phyloP scores from a whole-genome alignment of 2,797 vertebrate genomes.

The Pipistrellus kuhlii region DNA sequence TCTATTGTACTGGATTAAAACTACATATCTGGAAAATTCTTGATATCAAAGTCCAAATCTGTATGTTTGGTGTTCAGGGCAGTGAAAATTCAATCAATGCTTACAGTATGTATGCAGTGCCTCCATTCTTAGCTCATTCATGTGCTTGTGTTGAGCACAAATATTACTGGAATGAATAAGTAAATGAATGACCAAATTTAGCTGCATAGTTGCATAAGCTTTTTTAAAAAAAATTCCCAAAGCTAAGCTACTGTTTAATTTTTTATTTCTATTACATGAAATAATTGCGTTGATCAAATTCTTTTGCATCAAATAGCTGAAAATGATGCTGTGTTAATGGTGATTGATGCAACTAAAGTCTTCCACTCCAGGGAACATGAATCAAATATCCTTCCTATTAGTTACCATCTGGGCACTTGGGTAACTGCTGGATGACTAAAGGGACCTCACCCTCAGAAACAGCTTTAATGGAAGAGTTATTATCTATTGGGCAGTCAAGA shows the following conservation, averaged over 20 bases:
- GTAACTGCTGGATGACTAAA: constrained; percentile 17
- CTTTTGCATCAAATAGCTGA: constrained; percentile 49
- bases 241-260: constrained; percentile 39
- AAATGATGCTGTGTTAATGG: constrained; percentile 29
- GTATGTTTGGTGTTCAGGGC: not conserved
- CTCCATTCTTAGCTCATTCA: not conserved
- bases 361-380: constrained; percentile 16
- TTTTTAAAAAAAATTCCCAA: not conserved
- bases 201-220: not conserved
- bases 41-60: not conserved
- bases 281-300: constrained; percentile 64
- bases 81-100: not conserved
- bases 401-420: constrained; percentile 28
- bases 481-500: not conserved
- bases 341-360: constrained; percentile 39
- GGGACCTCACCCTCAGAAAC: not conserved
- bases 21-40: constrained; percentile 6
- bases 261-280: constrained; percentile 50
- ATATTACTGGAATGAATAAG: constrained; percentile 49
- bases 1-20: not conserved
- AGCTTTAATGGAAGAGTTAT: not conserved
- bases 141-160: not conserved
- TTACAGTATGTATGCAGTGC: not conserved
- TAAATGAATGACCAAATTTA: constrained; percentile 43
- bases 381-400: constrained; percentile 33